A percentile compares a stretch with the other conserved stretches of the same genome.
Conservation (phyloP, 2,888 invertebrate genomes). For the Silvanus unidentatus region DNA sequence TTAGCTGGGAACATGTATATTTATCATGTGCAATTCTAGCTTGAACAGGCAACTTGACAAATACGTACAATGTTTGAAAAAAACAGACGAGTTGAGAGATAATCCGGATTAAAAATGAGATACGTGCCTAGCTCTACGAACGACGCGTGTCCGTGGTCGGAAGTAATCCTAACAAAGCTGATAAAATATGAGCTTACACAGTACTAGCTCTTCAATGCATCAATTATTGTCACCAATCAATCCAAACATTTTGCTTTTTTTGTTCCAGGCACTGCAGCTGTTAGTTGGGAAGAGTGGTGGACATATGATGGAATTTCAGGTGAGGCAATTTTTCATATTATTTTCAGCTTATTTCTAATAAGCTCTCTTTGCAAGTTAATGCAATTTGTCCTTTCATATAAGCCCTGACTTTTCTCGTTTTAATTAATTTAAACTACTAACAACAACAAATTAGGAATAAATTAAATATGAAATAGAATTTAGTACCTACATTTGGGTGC, state of each 20-base stretch:
- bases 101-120: conserved; percentile 48
- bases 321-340: conserved; percentile 46
- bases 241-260: conserved; percentile 34
- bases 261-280: conserved; percentile 66
- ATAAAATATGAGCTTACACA: conserved; percentile 37
- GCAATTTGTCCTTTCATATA: no score
- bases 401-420: not conserved
- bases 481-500: no score
- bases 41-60: conserved; percentile 22
- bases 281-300: conserved; percentile 96
- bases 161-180: conserved; percentile 21
- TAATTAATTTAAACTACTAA: conserved; percentile 9
- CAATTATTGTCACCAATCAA: conserved; percentile 40
- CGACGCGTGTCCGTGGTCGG: conserved; percentile 21
- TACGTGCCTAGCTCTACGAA: conserved; percentile 38
- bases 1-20: conserved; percentile 12
- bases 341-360: no score
- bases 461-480: no score
- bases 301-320: conserved; percentile 93
- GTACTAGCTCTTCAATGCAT: conserved; percentile 34
- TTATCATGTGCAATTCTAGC: conserved; percentile 21
- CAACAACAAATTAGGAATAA: no score
- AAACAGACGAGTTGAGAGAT: conserved; percentile 39
- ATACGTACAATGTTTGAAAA: conserved; percentile 24
- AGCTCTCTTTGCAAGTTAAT: no score